A percentile compares a stretch with the other conserved stretches of the same genome.
phyloP scores from a whole-genome alignment of 2,113 vertebrate genomes.

The Pseudorectes ferrugineus region DNA sequence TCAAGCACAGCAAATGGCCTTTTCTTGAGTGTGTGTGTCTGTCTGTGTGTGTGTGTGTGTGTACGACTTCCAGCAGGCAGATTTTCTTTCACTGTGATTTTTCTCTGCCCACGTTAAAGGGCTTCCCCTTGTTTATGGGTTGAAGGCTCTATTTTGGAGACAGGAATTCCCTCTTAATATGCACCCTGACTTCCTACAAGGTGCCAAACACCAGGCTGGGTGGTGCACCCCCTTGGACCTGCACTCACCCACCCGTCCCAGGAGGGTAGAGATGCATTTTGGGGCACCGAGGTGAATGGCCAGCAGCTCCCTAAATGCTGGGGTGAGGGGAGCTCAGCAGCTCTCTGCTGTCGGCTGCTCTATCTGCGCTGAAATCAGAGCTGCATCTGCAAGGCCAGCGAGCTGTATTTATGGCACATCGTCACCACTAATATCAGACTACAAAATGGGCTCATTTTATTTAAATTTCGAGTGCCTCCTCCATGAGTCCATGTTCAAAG shows the following conservation, averaged over 20 bases:
- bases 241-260: not conserved
- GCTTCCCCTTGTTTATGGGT: not conserved
- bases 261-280: not conserved
- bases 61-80: not conserved
- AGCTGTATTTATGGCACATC: constrained; percentile 1
- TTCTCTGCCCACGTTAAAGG: not conserved
- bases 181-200: not conserved
- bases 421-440: not conserved
- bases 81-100: not conserved
- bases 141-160: not conserved
- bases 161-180: not conserved
- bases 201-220: not conserved
- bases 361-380: not conserved
- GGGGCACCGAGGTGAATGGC: not conserved
- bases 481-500: not conserved
- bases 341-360: not conserved
- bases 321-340: not conserved
- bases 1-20: not conserved
- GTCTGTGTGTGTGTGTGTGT: not conserved
- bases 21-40: not conserved
- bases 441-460: constrained; percentile 20
- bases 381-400: not conserved
- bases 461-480: not conserved
- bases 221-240: rapidly evolving
- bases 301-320: not conserved